Base-by-base conservation (phyloP, 1,140 invertebrate species). In the Ceratosolen fusciceps region DNA sequence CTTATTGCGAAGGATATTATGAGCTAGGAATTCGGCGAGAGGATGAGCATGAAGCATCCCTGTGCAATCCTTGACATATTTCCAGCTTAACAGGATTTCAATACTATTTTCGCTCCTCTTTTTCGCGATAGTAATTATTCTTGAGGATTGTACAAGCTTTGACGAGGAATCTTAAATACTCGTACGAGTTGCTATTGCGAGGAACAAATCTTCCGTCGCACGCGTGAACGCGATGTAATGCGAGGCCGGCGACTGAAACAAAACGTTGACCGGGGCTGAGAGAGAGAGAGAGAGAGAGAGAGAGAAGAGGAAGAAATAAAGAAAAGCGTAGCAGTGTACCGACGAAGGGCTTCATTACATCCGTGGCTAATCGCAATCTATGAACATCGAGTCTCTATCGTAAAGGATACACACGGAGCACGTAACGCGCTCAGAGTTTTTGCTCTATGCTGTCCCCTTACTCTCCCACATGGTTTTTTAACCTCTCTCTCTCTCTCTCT, bases 361-460 rank as follows among this genome's bases (percentile, higher is more conserved):
- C 87, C 87, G 87, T 90, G 83, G 84, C 88, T 86, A 90, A 90
- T 90, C 85, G 87, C 87, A 89, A 89, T 90, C 87, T 89, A 87
- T 87, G 85, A 87, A 88, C 87, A 88, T 88, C 60, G 39, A 52
- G 71, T 77, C 82, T 84, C 82, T 86, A 87, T 85, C 86, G 83
- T 86, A 86, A 85, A 87, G 85, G 85, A 84, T 80, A 84, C n/a
- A n/a, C n/a, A n/a, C 78, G 82, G 72, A 73, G 84, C 87, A 86
- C 85, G 86, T 88, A 87, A 85, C 84, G 82, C 68, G 65, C 81
- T 83, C 72, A 73, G 72, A 79, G 79, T 87, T 88, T 89, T 89
- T 89, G 85, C 81, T 58, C 77, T 72, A 8, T 49, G 52, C 62
- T 60, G 26, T 70, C 58, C 70, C 37, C 68, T 54, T 58, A 14